Conservation (phyloP, 2,113 vertebrate species). For the Pandion haliaetus region DNA sequence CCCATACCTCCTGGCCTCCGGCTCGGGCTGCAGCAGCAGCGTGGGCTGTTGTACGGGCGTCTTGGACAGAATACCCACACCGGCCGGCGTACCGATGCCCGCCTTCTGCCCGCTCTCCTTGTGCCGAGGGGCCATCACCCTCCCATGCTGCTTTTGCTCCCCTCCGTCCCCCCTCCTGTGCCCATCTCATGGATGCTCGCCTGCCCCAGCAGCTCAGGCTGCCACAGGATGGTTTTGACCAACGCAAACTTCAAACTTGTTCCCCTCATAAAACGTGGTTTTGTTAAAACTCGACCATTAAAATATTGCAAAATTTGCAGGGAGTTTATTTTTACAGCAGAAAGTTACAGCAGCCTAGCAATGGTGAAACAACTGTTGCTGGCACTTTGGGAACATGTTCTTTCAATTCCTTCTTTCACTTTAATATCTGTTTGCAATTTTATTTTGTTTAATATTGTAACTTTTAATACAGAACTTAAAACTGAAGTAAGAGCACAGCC, state of each 20-base stretch:
- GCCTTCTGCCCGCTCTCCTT: neutral
- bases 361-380: neutral
- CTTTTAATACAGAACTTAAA: neutral
- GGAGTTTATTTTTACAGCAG: neutral
- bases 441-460: neutral
- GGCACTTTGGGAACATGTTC: neutral
- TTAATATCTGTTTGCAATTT: neutral
- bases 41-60: neutral
- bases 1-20: neutral
- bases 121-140: neutral
- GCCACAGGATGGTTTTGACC: neutral
- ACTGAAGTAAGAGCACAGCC: neutral
- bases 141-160: too few species aligned
- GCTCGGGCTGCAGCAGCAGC: neutral
- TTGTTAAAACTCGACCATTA: neutral
- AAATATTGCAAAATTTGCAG: neutral
- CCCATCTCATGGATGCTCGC: neutral
- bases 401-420: neutral
- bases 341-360: neutral
- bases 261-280: neutral
- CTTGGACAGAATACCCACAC: too few species aligned
- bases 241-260: neutral
- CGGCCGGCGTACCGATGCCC: fast-evolving
- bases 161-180: fast-evolving
- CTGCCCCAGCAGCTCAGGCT: neutral